These are phyloP conservation scores for Eupithecia tripunctaria DNA, from an alignment of 2,888 invertebrate species.

Conservation along the genomic window DNA sequence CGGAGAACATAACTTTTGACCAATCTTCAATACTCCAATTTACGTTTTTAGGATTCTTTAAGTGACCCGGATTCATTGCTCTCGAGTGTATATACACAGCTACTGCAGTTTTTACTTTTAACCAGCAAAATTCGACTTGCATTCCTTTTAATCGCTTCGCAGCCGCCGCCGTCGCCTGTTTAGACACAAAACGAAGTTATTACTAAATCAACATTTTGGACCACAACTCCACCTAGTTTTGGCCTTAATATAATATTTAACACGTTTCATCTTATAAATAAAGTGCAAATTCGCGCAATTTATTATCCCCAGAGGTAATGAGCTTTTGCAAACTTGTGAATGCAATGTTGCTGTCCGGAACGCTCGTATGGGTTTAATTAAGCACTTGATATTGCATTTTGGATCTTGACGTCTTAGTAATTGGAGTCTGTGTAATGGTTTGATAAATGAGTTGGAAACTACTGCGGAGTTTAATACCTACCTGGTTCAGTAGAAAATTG, in stretches of 20 bases:
- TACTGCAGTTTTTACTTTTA: neutral
- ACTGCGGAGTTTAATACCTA: neutral
- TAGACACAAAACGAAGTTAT: too few relatives aligned
- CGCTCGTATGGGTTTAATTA: conserved; percentile 27
- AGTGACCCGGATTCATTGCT: too few relatives aligned
- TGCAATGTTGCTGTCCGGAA: conserved; percentile 5
- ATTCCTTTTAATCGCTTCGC: neutral
- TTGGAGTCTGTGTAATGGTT: conserved; percentile 9
- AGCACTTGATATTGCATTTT: conserved; percentile 30
- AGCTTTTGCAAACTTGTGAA: conserved; percentile 13
- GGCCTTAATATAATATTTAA: neutral
- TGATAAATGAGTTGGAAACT: conserved; percentile 21
- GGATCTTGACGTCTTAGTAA: conserved; percentile 23
- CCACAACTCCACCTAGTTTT: neutral
- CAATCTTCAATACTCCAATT: too few relatives aligned
- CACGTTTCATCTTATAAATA: conserved; percentile 10
- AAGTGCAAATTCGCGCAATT: conserved; percentile 25
- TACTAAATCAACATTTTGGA: neutral
- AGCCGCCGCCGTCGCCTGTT: too few relatives aligned
- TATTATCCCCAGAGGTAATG: conserved; percentile 33
- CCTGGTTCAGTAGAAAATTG: neutral
- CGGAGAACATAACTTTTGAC: too few relatives aligned
- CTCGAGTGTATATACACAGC: too few relatives aligned
- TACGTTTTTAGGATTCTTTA: too few relatives aligned
- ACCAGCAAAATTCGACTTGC: neutral